A percentile compares a stretch with the other conserved stretches of the same genome.
phyloP scores from a whole-genome alignment of 2,113 vertebrate species.

The Cyanistes caeruleus region DNA sequence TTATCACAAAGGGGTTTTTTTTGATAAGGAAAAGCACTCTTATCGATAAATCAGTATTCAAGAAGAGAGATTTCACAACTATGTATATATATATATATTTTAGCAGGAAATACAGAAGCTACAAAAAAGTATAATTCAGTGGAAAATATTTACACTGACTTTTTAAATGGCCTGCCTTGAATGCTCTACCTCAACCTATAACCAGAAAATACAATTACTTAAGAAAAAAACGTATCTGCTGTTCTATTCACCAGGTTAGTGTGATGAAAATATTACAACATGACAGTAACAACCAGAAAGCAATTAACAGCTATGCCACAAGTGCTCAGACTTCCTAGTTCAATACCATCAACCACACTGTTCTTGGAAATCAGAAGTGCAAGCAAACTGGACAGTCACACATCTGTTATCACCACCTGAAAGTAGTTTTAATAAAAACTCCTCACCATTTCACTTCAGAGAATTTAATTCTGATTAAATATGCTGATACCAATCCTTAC shows the following conservation, averaged over 20 bases:
- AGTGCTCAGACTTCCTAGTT: not conserved
- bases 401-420: not conserved
- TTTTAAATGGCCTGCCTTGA: not conserved
- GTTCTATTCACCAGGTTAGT: not conserved
- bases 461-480: not conserved
- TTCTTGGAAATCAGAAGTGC: not conserved
- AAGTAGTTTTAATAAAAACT: not conserved
- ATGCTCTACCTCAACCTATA: not conserved
- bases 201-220: not conserved
- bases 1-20: not conserved
- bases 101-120: not conserved
- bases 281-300: not conserved
- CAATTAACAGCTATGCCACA: not conserved
- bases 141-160: not conserved
- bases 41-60: not conserved
- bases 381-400: not conserved
- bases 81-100: not conserved
- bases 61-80: not conserved
- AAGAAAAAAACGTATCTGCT: not conserved
- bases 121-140: not conserved
- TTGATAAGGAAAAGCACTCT: not conserved
- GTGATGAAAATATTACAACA: fast-evolving
- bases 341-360: not conserved
- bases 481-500: not conserved
- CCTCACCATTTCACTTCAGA: not conserved